phyloP scores from a whole-genome alignment of 1,140 invertebrate genomes.

The Diabrotica undecimpunctata region DNA sequence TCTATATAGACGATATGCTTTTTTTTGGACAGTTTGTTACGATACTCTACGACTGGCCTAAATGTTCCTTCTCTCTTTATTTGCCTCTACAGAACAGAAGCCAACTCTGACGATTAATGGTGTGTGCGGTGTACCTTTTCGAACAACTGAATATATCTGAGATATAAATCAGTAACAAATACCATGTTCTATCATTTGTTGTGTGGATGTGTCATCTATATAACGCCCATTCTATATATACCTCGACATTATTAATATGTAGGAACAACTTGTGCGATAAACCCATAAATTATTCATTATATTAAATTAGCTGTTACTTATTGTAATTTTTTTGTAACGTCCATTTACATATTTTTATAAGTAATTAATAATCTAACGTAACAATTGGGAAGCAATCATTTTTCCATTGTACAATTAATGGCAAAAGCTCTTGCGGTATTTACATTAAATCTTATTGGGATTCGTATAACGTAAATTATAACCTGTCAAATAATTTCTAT shows the following conservation, averaged over 20 bases:
- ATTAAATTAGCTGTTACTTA: conserved; percentile 15
- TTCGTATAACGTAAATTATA: too few relatives aligned
- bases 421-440: too few relatives aligned
- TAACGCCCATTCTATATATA: conserved; percentile 28
- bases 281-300: conserved; percentile 14
- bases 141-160: conserved; percentile 39
- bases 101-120: conserved; percentile 39
- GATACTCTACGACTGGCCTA: not conserved
- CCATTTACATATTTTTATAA: too few relatives aligned
- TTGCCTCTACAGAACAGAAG: conserved; percentile 32
- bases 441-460: too few relatives aligned
- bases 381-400: too few relatives aligned
- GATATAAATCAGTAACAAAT: conserved; percentile 43
- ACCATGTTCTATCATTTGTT: conserved; percentile 41
- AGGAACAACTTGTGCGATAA: conserved; percentile 14
- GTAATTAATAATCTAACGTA: too few relatives aligned
- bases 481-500: too few relatives aligned
- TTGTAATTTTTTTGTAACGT: not conserved
- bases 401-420: too few relatives aligned
- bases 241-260: conserved; percentile 19
- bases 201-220: conserved; percentile 38
- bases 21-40: too few relatives aligned
- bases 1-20: too few relatives aligned
- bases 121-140: conserved; percentile 43
- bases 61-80: not conserved